Evolutionary conservation across 2,797 vertebrate species (phyloP).

Genomic region (Tokudaia tokunoshimensis): DNA sequence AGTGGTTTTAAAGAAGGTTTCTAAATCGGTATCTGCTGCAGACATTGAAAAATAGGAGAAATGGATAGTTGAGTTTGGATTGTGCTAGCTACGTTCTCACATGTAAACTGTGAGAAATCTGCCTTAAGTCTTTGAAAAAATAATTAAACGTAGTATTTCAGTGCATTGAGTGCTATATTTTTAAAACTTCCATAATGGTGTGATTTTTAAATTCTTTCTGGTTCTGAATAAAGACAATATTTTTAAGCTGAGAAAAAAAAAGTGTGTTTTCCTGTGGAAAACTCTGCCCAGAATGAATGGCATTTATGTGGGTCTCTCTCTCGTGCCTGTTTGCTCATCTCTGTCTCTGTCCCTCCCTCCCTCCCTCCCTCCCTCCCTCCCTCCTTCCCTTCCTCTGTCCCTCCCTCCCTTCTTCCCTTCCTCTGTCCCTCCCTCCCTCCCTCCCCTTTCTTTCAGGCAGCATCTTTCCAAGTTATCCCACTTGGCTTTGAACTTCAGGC

Average conservation of each 20-base stretch:
- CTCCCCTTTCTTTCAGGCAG: neutral
- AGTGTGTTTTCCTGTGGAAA: no score
- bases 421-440: no score
- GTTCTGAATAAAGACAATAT: no score
- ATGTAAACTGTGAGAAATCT: conserved; percentile 79
- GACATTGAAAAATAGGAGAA: conserved; percentile 99
- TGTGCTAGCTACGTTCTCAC: conserved; percentile 93
- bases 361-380: neutral
- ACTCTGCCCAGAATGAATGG: no score
- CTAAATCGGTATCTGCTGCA: conserved; percentile 96
- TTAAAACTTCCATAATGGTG: no score
- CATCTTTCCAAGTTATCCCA: neutral
- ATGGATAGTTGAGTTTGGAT: conserved; percentile 99
- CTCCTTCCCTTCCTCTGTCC: no score
- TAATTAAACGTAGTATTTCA: conserved; percentile 72
- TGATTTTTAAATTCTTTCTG: no score
- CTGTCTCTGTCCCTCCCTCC: neutral
- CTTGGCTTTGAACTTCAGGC: neutral
- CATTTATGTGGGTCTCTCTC: no score
- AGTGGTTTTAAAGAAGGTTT: conserved; percentile 96
- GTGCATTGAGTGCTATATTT: no score
- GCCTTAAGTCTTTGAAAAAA: conserved; percentile 85
- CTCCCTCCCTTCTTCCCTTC: no score
- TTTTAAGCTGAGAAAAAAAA: no score
- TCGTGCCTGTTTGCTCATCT: no score